Evolutionary conservation across 2,888 invertebrate genomes (phyloP).

Genomic region (Rhorus exstirpatorius): DNA sequence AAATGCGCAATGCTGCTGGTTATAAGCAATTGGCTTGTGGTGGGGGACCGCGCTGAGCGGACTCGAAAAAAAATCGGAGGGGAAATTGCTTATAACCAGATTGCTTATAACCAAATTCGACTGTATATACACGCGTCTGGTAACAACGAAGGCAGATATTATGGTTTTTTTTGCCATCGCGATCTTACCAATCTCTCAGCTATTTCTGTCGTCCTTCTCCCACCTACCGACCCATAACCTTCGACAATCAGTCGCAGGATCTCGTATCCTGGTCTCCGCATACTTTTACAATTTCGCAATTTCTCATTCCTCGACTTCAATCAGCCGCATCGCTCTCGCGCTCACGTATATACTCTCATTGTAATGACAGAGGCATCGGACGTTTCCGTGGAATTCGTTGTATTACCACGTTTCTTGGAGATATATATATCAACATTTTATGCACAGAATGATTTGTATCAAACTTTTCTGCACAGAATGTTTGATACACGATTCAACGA

Average conservation of each 20-base stretch:
- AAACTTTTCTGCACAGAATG: slow-evolving; percentile 10
- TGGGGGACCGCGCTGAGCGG: no score
- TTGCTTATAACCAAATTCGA: no score
- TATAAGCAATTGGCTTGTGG: no score
- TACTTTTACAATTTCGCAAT: slow-evolving; percentile 58
- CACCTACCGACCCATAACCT: slow-evolving; percentile 31
- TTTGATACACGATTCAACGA: not conserved
- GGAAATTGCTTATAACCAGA: no score
- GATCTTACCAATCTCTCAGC: slow-evolving; percentile 44
- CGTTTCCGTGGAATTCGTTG: not conserved
- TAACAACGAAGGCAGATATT: no score
- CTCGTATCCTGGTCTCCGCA: slow-evolving; percentile 32
- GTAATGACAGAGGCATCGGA: slow-evolving; percentile 15
- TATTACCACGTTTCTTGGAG: not conserved
- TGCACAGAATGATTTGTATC: no score
- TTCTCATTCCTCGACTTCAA: slow-evolving; percentile 38
- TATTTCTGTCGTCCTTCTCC: slow-evolving; percentile 41
- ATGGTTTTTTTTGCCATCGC: slow-evolving; percentile 23
- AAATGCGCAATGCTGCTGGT: no score
- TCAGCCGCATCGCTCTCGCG: not conserved
- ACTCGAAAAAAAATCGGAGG: no score
- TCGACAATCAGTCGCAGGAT: slow-evolving; percentile 16
- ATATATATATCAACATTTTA: no score
- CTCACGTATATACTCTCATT: not conserved
- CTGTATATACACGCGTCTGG: no score